Evolutionary conservation across 23 tunicate genomes (phyloP), one percentile per base, ranked within the genome.

Genomic region (Styela plicata): DNA sequence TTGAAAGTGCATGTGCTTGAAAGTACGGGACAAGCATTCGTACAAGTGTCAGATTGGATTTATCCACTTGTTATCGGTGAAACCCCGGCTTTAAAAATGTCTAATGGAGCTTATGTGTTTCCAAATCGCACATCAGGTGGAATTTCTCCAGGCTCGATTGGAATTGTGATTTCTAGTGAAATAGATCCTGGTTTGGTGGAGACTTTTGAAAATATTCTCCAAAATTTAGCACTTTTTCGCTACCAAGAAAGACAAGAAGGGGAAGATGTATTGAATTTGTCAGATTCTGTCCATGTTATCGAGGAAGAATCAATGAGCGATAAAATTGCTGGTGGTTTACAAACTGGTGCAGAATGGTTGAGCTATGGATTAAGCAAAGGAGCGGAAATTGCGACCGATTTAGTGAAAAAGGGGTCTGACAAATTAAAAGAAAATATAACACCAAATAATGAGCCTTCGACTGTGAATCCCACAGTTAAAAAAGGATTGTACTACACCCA

Each of bases 31-130:
- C 33, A 69, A 28, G 89, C 82, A 27, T 85, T 85, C 34, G 34
- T 90, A 5, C 83, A 85, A 81, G 89, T 85, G 16, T 85, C 85
- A 2, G 96, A 90, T 37, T 90, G 96, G 96, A 69, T 84, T 13
- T 90, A 90, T 64, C 96, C 96, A 3, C 52, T 90, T 24, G 63
- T 85, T 2, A 84, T 80, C 19, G 96, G 96, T 3, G 79, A 85
- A 22, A 86, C 96, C 0, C 96, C 96, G 7, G 89, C 82, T 29
- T 74, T 90, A 37, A 84, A 73, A 20, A 80, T 81, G 36, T 44
- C 66, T 19, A 82, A 80, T 69, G 96, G 96, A 31, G 86, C 89
- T 24, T 90, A 85, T 57, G 66, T 90, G 65, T 90, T 90, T 74
- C 96, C 89, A 0, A 85, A 90, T 36, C 28, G 70, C 17, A 74